Evolutionary conservation across 2,888 invertebrate species (phyloP).

Genomic region (Ormyrus thymus): DNA sequence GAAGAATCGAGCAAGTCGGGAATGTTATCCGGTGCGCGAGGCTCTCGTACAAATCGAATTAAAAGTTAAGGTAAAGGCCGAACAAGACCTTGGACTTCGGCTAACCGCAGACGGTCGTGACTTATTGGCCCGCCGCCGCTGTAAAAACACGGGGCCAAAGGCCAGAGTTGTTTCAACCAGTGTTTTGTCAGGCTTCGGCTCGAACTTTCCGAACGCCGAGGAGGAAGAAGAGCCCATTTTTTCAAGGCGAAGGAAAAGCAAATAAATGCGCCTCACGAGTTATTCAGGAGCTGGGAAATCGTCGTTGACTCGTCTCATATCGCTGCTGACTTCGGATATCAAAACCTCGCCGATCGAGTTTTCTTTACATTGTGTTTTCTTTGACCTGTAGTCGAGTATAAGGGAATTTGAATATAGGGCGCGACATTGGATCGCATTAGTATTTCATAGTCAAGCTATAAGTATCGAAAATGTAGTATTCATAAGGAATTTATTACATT

Average conservation of each 20-base stretch:
- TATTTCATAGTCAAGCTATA: too few species aligned
- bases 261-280: constrained; percentile 29
- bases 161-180: constrained; percentile 65
- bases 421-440: constrained; percentile 4
- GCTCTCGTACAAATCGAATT: constrained; percentile 51
- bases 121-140: constrained; percentile 59
- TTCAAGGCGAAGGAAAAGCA: neutral
- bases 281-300: constrained; percentile 35
- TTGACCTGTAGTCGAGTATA: neutral
- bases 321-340: constrained; percentile 10
- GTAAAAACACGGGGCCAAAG: constrained; percentile 64
- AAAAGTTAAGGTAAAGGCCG: constrained; percentile 43
- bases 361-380: neutral
- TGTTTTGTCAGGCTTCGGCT: constrained; percentile 65
- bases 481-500: too few species aligned
- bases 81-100: constrained; percentile 39
- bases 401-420: neutral
- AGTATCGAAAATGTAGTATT: too few species aligned
- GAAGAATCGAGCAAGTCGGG: constrained; percentile 32
- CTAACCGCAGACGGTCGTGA: constrained; percentile 43
- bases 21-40: constrained; percentile 48
- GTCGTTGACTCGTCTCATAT: constrained; percentile 4
- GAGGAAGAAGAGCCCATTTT: constrained; percentile 4
- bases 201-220: constrained; percentile 48
- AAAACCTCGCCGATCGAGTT: constrained; percentile 4